These are phyloP conservation scores for Siniperca obscura DNA, from an alignment of 2,797 vertebrate genomes.

Conservation along the genomic window DNA sequence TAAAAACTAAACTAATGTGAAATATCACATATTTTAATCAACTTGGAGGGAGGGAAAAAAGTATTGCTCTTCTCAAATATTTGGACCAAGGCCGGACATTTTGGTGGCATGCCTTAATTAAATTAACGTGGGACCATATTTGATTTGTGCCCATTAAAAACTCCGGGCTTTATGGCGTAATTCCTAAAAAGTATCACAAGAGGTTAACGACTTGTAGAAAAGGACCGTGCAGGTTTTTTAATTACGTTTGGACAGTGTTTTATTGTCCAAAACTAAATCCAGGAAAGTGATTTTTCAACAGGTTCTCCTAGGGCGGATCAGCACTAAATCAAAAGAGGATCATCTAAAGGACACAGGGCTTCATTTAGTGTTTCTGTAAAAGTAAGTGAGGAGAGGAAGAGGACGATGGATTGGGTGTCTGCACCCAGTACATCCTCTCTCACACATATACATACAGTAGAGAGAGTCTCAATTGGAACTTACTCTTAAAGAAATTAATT, in stretches of 20 bases:
- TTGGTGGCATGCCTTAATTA: conserved; percentile 83
- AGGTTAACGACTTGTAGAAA: conserved; percentile 84
- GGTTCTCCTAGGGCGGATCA: conserved; percentile 57
- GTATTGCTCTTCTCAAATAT: conserved; percentile 82
- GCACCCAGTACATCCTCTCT: conserved; percentile 60
- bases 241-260: conserved; percentile 84
- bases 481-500: conserved; percentile 77
- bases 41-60: conserved; percentile 78
- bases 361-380: conserved; percentile 74
- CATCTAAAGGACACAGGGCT: conserved; percentile 74
- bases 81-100: conserved; percentile 82
- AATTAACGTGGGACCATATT: conserved; percentile 83
- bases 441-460: conserved; percentile 1
- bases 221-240: conserved; percentile 73
- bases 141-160: conserved; percentile 88
- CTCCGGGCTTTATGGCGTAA: conserved; percentile 79
- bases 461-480: conserved; percentile 59
- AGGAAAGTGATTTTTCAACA: conserved; percentile 79
- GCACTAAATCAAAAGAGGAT: conserved; percentile 78
- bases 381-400: conserved; percentile 57
- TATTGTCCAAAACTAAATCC: conserved; percentile 83
- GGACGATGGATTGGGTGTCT: conserved; percentile 60
- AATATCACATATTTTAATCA: conserved; percentile 89
- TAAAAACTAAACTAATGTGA: conserved; percentile 88
- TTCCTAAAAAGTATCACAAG: conserved; percentile 82